Base-by-base conservation (phyloP, 35 echinoderm and acorn worm genomes). In the Nesometra sesokonis region DNA sequence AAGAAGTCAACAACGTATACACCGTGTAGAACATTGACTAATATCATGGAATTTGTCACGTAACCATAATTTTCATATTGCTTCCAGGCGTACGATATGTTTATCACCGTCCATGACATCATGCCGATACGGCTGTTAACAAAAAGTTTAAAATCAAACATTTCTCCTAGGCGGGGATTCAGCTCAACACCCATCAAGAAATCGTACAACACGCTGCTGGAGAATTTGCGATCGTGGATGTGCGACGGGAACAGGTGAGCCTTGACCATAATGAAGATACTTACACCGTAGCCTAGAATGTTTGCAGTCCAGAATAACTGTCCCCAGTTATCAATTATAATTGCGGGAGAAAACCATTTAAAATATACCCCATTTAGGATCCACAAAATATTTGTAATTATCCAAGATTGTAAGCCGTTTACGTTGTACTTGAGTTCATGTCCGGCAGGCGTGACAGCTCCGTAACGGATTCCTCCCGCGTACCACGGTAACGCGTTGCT, bases 121-220 rank as follows among this genome's bases (percentile, higher is more conserved):
- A 89, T 90, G 21, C 91, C 91, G 11, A 88, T 87, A 23, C 91
- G 38, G 32, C 87, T 84, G 27, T 93, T 93, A 84, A 90, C 89
- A 86, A 93, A 93, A 13, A 93, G 76, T 35, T 93, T 93, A 84
- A 93, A 93, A 35, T 93, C 91, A 43, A 93, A 93, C 87, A 78
- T 86, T 17, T 90, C 86, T 21, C 91, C 91, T 33, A 93, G 86
- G 77, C 91, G 87, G 5, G 91, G 91, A 76, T 93, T 93, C 76
- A 93, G 86, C 80, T 93, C 91, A 31, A 93, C 87, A 2, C 91
- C 91, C 91, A 93, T 93, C 87, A 93, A 32, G 78, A 86, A 93
- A 36, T 93, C 91, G 77, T 93, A 93, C 47, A 93, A 76, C 33
- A 89, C 21, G 76, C 89, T 93, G 78, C 91, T 84, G 13, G 77